These are phyloP conservation scores for Andrena minutula DNA, from an alignment of 2,888 invertebrate species.

Conservation along the genomic window DNA sequence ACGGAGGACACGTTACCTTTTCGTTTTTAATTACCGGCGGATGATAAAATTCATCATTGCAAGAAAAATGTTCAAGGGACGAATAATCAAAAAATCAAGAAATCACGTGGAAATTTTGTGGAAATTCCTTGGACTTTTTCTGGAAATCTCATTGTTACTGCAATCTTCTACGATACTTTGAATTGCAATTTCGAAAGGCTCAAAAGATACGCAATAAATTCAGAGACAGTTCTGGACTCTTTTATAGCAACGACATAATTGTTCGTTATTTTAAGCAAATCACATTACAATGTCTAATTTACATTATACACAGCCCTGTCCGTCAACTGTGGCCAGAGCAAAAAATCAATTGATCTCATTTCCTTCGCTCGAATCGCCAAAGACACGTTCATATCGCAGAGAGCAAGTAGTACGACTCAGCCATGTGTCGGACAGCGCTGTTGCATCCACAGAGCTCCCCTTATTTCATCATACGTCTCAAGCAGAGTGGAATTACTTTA, in stretches of 20 bases:
- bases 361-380: too few species aligned
- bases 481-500: not conserved
- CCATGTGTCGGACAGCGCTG: not conserved
- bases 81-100: too few species aligned
- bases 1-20: not conserved
- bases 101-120: too few species aligned
- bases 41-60: too few species aligned
- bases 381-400: not conserved
- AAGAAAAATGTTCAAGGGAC: too few species aligned
- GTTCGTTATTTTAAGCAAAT: not conserved
- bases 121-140: too few species aligned
- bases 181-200: not conserved
- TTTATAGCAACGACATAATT: not conserved
- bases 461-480: not conserved
- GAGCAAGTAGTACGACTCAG: not conserved
- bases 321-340: not conserved
- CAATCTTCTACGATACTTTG: too few species aligned
- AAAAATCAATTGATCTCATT: not conserved
- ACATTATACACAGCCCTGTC: not conserved
- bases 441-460: not conserved
- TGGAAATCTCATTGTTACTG: too few species aligned
- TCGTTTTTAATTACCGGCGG: not conserved
- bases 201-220: constrained; percentile 9
- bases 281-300: not conserved
- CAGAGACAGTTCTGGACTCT: not conserved